Evolutionary conservation across 2,888 invertebrate species (phyloP).

Genomic region (Thelaira solivaga): DNA sequence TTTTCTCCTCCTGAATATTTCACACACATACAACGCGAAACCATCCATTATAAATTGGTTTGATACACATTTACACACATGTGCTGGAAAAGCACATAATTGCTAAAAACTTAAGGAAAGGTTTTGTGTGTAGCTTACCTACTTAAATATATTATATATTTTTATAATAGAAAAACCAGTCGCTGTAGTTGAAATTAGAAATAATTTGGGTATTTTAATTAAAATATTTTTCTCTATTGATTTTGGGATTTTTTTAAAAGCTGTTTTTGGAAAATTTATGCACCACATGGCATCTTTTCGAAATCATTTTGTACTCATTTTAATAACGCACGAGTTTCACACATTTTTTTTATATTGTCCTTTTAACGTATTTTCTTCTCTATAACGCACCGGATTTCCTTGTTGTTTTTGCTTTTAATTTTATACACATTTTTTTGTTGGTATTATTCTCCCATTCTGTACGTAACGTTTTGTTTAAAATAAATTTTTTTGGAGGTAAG

Average conservation of each 20-base stretch:
- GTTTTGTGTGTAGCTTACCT: too few species aligned
- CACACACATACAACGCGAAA: too few species aligned
- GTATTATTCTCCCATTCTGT: conserved; percentile 8
- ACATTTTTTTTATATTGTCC: conserved; percentile 11
- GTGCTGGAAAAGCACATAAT: too few species aligned
- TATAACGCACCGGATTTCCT: conserved; percentile 40
- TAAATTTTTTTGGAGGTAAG: conserved; percentile 11
- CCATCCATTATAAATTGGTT: too few species aligned
- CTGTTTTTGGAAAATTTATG: neutral
- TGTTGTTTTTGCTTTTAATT: conserved; percentile 13
- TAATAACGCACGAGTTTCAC: neutral
- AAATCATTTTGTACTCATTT: neutral
- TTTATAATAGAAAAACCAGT: too few species aligned
- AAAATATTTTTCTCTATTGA: too few species aligned
- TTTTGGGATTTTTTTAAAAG: neutral
- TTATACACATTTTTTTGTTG: neutral
- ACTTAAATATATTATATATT: too few species aligned
- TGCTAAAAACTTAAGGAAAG: too few species aligned
- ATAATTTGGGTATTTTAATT: too few species aligned
- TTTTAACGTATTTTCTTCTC: conserved; percentile 17
- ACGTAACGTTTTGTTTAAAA: neutral
- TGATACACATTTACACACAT: too few species aligned
- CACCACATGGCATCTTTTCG: neutral
- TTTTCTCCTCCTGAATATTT: too few species aligned
- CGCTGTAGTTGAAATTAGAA: too few species aligned